Evolutionary conservation across 2,113 vertebrate species (phyloP).

Genomic region (Chloropsis hardwickii): DNA sequence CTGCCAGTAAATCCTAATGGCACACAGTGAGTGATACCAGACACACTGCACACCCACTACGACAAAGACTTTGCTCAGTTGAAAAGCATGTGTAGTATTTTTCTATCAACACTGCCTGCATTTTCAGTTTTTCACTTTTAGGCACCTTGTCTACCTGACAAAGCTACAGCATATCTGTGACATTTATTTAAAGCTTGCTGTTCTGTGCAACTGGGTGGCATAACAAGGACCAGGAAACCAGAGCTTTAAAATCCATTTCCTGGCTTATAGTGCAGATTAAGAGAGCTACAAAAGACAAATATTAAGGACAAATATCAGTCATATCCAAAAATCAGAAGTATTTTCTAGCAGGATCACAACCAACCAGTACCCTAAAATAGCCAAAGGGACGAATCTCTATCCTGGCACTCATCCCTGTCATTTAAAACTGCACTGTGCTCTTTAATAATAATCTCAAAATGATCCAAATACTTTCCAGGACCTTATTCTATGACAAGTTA

Average conservation of each 20-base stretch:
- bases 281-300: slow-evolving; percentile 58
- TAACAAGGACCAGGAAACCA: slow-evolving; percentile 44
- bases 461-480: slow-evolving; percentile 19
- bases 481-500: not conserved
- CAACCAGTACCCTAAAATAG: not conserved
- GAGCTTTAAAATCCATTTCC: slow-evolving; percentile 61
- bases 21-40: not conserved
- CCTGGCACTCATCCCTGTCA: not conserved
- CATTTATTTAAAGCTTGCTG: not conserved
- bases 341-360: slow-evolving; percentile 23
- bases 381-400: not conserved
- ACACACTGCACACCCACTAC: not conserved
- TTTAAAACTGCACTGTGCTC: slow-evolving; percentile 30
- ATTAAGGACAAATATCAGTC: slow-evolving; percentile 26
- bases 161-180: not conserved
- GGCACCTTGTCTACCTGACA: not conserved
- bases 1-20: not conserved
- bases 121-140: not conserved
- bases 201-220: not conserved
- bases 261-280: slow-evolving; percentile 29
- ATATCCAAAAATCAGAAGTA: slow-evolving; percentile 37
- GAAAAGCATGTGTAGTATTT: not conserved
- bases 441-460: slow-evolving; percentile 33
- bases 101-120: not conserved
- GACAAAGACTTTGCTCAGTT: not conserved